Percentiles rank a stretch among this genome's conserved stretches.
Evolutionary conservation across 2,113 vertebrate species (phyloP).

Genomic region (Nettapus auritus): DNA sequence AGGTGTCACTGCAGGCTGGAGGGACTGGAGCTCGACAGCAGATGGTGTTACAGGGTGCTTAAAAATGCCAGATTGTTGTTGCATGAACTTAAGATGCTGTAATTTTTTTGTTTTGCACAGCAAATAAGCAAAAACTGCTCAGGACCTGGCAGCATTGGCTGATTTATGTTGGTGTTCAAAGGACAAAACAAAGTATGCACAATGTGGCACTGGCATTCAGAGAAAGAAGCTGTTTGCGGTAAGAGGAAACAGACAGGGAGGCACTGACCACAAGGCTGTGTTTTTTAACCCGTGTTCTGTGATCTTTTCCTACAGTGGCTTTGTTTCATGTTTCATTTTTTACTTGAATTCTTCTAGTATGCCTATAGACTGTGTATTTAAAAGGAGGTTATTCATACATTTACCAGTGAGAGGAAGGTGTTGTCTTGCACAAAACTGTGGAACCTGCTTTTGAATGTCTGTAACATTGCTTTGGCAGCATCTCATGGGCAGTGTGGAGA

Average conservation of each 20-base stretch:
- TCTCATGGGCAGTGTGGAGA: conserved; percentile 83
- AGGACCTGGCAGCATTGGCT: conserved; percentile 83
- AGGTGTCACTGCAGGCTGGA: conserved; percentile 36
- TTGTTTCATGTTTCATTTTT: background rate
- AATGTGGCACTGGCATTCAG: conserved; percentile 75
- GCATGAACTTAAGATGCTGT: background rate
- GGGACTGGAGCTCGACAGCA: background rate
- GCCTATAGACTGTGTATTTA: background rate
- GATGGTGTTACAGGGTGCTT: too few species aligned
- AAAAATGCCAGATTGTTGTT: background rate
- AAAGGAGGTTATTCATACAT: background rate
- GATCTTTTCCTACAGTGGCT: background rate
- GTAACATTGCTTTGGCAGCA: conserved; percentile 68
- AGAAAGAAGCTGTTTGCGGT: conserved; percentile 75
- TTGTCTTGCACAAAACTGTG: background rate
- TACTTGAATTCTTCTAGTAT: background rate
- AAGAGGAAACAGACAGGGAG: conserved; percentile 15
- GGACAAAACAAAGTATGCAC: conserved; percentile 78
- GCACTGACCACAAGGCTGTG: background rate
- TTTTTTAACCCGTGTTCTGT: background rate
- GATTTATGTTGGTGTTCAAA: conserved; percentile 77
- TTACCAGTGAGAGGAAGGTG: background rate
- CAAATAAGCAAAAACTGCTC: conserved; percentile 52
- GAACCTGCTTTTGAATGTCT: background rate
- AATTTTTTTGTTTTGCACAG: conserved; percentile 43